phyloP scores from a whole-genome alignment of 2,113 vertebrate genomes.

The Hucho hucho region DNA sequence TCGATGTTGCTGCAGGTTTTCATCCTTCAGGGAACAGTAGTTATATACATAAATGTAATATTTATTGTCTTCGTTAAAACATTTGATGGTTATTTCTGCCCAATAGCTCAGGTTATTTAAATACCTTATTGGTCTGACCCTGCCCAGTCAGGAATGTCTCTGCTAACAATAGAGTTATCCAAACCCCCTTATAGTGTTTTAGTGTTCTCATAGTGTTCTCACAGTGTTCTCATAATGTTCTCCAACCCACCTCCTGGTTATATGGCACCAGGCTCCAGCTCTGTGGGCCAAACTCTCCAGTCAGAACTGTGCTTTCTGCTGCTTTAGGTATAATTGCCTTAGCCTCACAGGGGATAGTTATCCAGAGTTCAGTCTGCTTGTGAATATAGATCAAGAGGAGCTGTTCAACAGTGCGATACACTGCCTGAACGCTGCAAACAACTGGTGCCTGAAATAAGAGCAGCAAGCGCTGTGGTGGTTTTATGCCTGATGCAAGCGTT shows the following conservation, averaged over 20 bases:
- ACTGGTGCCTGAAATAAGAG: slow-evolving; percentile 22
- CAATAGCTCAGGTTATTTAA: too few species aligned
- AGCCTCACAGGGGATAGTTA: slow-evolving; percentile 28
- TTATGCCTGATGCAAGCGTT: slow-evolving; percentile 20
- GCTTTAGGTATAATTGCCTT: slow-evolving; percentile 26
- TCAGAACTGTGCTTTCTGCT: slow-evolving; percentile 1
- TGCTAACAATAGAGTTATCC: not conserved
- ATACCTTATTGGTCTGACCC: slow-evolving; percentile 11
- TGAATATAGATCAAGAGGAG: slow-evolving; percentile 25
- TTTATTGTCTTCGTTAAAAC: not conserved
- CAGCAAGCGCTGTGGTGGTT: not conserved
- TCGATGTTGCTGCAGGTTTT: too few species aligned
- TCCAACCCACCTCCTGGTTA: slow-evolving; percentile 8
- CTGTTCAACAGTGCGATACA: slow-evolving; percentile 4
- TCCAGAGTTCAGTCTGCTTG: slow-evolving; percentile 39
- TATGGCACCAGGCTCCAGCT: not conserved
- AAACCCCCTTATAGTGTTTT: not conserved
- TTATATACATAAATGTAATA: not conserved
- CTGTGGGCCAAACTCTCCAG: slow-evolving; percentile 2
- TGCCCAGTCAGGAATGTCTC: not conserved
- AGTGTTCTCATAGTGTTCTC: not conserved
- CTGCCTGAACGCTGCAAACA: slow-evolving; percentile 16
- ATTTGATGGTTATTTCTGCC: too few species aligned
- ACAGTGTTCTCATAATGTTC: slow-evolving; percentile 7
- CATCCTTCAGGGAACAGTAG: too few species aligned